Conservation (phyloP, 2,113 vertebrate genomes). For the Centropristis striata region DNA sequence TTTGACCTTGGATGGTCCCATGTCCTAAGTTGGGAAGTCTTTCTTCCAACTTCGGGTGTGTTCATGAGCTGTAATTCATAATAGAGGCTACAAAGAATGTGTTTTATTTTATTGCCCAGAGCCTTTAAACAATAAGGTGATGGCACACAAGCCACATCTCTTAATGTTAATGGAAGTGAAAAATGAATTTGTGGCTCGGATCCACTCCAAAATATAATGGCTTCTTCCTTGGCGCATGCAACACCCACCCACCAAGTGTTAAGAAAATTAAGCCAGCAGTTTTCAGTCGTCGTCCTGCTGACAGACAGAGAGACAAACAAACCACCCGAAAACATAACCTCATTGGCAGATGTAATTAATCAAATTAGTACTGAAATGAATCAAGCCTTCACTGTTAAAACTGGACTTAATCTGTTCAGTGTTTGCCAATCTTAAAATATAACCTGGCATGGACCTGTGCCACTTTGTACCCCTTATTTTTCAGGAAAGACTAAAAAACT, state of each 20-base stretch:
- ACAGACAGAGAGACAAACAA: not conserved
- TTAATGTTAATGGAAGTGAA: too few species aligned
- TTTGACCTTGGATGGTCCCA: too few species aligned
- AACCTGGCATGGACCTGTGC: not conserved
- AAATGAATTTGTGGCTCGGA: too few species aligned
- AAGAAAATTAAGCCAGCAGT: not conserved
- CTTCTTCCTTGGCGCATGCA: not conserved
- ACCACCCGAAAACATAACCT: not conserved
- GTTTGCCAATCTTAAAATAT: not conserved
- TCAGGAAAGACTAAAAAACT: not conserved
- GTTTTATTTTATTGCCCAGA: too few species aligned
- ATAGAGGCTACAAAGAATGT: too few species aligned
- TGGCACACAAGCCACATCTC: too few species aligned
- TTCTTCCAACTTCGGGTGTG: too few species aligned
- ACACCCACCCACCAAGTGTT: not conserved
- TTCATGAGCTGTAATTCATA: too few species aligned
- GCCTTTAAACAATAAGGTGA: too few species aligned
- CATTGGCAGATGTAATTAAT: not conserved
- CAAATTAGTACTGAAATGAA: not conserved
- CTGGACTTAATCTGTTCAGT: not conserved
- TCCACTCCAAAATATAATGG: not conserved
- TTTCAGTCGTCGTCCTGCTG: not conserved
- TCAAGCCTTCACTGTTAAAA: not conserved
- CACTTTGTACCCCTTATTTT: not conserved
- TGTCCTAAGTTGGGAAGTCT: too few species aligned